Conservation (phyloP, 2,797 vertebrate genomes). For the Poliocrania exsul region DNA sequence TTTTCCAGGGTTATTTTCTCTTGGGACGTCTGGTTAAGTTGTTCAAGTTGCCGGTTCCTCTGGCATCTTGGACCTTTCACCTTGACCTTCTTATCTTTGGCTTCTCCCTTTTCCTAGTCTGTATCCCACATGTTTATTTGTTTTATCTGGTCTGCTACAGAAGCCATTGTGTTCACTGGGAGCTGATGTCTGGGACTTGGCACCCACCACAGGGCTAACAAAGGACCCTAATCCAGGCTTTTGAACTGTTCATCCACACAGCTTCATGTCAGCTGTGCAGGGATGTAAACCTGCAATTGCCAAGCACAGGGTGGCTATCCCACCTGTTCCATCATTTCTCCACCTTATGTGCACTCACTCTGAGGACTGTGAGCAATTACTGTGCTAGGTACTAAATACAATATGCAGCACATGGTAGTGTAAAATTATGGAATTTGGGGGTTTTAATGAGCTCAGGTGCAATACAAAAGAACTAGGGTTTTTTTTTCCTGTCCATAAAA, state of each 20-base stretch:
- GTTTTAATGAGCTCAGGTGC: conserved; percentile 84
- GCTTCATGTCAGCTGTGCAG: conserved; percentile 27
- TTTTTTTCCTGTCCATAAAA: conserved; percentile 75
- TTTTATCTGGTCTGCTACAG: background rate
- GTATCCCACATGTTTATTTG: background rate
- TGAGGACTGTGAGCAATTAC: conserved; percentile 79
- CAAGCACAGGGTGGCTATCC: conserved; percentile 55
- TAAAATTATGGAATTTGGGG: conserved; percentile 83
- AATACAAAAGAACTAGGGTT: conserved; percentile 75
- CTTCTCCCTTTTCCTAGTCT: background rate
- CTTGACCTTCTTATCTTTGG: background rate
- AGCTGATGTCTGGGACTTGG: background rate
- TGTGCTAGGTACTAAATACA: conserved; percentile 70
- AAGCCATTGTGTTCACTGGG: background rate
- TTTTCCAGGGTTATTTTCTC: background rate
- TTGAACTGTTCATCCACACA: background rate
- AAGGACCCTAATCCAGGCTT: background rate
- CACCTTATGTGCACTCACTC: conserved; percentile 70
- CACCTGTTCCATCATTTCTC: conserved; percentile 78
- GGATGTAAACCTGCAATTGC: conserved; percentile 38
- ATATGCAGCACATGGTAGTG: conserved; percentile 78
- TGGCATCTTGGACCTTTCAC: background rate
- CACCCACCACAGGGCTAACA: background rate
- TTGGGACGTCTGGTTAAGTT: background rate
- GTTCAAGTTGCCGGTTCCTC: background rate